Base-by-base conservation (phyloP, 2,797 vertebrate species). In the Thamnophis elegans region DNA sequence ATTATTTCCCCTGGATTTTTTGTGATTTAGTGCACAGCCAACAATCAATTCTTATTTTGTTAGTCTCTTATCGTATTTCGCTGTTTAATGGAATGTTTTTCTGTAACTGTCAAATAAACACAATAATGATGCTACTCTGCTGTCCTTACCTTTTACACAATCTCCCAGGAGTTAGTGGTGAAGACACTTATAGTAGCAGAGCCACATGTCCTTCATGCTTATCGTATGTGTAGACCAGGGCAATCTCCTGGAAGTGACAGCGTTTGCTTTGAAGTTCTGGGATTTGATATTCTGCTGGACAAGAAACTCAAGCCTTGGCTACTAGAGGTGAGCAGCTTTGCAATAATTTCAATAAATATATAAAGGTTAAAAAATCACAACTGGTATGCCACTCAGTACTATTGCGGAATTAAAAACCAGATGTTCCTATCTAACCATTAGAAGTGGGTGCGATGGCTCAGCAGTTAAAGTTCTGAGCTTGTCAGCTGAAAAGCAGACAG, bases 281-380 rank as follows among this genome's bases (percentile, higher is more conserved):
- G 99, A 92, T 99, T 99, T 96, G 99, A 99, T 97, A 99, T 99
- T 97, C 98, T 99, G 94, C 98, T 99, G 96, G 99, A 99, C 96
- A 98, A 99, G 97, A 99, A 99, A 96, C 98, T 99, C 94, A 99
- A 99, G 96, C 99, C 99, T 5, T 99, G 99, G 99, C 98, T 99
- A 22, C 96, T 99, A 92, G 99, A 99, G 99, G 99, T 99, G 98
- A 95, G 95, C 87, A 1, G 65, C 92, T 94, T 93, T 85, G 86
- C 32, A 88, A 88, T 85, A 56, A 56, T 42, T 58, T 58, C 82
- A 91, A 92, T 28, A 93, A 93, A 89, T 62, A 55, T 90, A 89
- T 5, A 36, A 59, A 92, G 56, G 53, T 89, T 87, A 5, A 60
- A 42, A 47, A 92, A 94, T 25, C 68, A 56, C 89, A 91, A 89